phyloP scores from a whole-genome alignment of 2,888 invertebrate species.

The Nudaria mundana region DNA sequence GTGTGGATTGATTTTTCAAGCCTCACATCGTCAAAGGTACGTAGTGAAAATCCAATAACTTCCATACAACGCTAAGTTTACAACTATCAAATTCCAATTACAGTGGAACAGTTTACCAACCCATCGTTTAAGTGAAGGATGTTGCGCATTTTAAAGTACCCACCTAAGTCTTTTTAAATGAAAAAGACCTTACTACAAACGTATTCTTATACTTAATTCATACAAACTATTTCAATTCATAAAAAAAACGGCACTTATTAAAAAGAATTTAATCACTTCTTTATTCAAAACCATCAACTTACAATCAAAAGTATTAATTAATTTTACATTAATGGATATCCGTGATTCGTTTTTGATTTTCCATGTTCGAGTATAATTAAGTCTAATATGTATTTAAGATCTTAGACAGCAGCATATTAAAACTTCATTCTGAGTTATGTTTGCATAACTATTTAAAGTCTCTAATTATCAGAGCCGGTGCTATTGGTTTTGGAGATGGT shows the following conservation, averaged over 20 bases:
- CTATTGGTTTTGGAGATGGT: conserved; percentile 23
- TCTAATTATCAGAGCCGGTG: conserved; percentile 59
- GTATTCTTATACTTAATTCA: no score
- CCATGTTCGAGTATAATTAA: conserved; percentile 19
- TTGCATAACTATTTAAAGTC: conserved; percentile 47
- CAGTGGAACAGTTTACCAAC: conserved; percentile 26
- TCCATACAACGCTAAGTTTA: conserved; percentile 49
- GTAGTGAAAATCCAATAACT: conserved; percentile 62
- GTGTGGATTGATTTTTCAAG: conserved; percentile 62
- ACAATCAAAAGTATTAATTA: neutral
- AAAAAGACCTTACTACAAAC: no score
- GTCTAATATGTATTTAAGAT: conserved; percentile 22
- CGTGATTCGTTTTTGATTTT: neutral
- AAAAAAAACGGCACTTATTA: no score
- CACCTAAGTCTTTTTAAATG: no score
- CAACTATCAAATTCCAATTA: conserved; percentile 62
- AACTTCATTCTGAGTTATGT: conserved; percentile 37
- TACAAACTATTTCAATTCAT: no score
- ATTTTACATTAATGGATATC: no score
- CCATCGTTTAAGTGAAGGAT: neutral
- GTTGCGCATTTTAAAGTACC: no score
- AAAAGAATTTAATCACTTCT: no score
- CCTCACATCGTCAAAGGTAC: conserved; percentile 55
- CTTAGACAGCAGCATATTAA: conserved; percentile 27
- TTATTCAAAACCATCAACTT: no score